Percentiles rank a stretch among this genome's conserved stretches.
phyloP scores from a whole-genome alignment of 1,140 invertebrate species.

The Argopecten irradians region DNA sequence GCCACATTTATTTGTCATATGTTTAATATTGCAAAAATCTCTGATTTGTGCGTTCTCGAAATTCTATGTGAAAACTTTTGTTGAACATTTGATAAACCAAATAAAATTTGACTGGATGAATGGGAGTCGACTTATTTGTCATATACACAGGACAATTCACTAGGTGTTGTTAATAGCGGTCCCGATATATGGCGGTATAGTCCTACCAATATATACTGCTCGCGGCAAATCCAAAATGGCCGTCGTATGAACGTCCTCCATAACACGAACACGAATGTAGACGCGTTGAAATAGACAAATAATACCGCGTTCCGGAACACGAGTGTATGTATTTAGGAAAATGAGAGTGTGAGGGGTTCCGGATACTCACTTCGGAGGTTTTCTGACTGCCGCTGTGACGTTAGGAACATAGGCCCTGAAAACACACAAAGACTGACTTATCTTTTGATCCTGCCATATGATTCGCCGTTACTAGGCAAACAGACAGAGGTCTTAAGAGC shows the following conservation, averaged over 20 bases:
- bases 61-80: background rate
- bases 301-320: background rate
- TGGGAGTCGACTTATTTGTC: background rate
- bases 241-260: background rate
- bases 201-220: background rate
- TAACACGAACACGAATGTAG: background rate
- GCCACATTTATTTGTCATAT: background rate
- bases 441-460: background rate
- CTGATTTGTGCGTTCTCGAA: background rate
- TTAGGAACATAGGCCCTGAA: slow-evolving; percentile 64
- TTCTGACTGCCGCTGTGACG: slow-evolving; percentile 61
- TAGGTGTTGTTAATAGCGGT: background rate
- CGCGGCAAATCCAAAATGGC: background rate
- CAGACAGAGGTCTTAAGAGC: background rate
- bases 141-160: background rate
- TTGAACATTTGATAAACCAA: too few relatives aligned
- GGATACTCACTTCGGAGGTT: slow-evolving; percentile 61
- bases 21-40: background rate
- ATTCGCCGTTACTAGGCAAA: slow-evolving; percentile 30
- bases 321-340: background rate
- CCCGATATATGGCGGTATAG: background rate
- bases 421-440: slow-evolving; percentile 42
- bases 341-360: background rate
- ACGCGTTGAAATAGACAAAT: background rate
- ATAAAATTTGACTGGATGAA: background rate